These are phyloP conservation scores for Melitaea athalia DNA, from an alignment of 2,888 invertebrate species.

Conservation along the genomic window DNA sequence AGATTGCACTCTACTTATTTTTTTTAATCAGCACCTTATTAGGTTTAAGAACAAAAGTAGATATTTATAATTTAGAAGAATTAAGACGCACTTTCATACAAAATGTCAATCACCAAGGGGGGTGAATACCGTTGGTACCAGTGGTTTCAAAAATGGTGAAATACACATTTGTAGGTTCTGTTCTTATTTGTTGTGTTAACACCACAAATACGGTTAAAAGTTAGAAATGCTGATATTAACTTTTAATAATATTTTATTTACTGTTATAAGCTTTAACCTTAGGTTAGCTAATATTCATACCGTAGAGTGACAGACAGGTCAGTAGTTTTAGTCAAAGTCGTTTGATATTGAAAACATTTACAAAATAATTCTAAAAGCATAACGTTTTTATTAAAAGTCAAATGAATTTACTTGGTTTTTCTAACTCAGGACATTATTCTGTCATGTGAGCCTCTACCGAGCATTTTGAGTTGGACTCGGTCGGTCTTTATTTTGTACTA, in stretches of 20 bases:
- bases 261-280: not conserved
- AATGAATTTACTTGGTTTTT: conserved; percentile 1
- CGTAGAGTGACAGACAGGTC: not conserved
- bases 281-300: not conserved
- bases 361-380: not conserved
- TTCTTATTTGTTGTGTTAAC: too few species aligned
- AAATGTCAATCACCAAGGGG: too few species aligned
- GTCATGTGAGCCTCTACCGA: conserved; percentile 18
- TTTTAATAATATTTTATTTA: not conserved
- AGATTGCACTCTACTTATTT: too few species aligned
- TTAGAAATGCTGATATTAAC: too few species aligned
- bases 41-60: too few species aligned
- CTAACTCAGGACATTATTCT: conserved; percentile 2
- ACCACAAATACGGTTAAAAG: not conserved
- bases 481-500: conserved; percentile 54
- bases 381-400: conserved; percentile 1
- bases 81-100: too few species aligned
- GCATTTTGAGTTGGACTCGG: conserved; percentile 31
- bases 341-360: not conserved
- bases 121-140: too few species aligned
- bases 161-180: too few species aligned
- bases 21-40: too few species aligned
- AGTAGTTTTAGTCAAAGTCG: conserved; percentile 4
- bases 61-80: too few species aligned
- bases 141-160: too few species aligned